Evolutionary conservation across 2,113 vertebrate genomes (phyloP), one percentile per base, ranked within the genome.

Genomic region (Narcine bancroftii): DNA sequence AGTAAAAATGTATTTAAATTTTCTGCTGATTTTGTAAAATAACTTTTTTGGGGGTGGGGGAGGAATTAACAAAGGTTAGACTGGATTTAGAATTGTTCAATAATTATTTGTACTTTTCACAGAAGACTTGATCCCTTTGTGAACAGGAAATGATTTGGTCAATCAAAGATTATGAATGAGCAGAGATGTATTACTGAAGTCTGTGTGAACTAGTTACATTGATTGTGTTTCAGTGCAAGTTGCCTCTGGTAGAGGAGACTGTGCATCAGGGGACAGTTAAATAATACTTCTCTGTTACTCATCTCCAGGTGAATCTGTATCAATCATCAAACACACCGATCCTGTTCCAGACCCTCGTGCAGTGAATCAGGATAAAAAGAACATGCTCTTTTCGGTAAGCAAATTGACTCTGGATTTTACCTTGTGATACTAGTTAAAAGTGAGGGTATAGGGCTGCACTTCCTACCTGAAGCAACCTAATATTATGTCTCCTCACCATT

Each of bases 311-410:
- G 99, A 99, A 94, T 99, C 99, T 45, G 96, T 99, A 29, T 99
- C 99, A 11, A 97, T 99, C 93, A 99, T 99, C 94, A 99, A 99
- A 94, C 99, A 99, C 95, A 99, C 98, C 0, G 99, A 99, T 94
- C 99, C 99, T 0, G 99, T 99, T 60, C 99, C 99, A 42, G 99
- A 99, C 95, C 99, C 98, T 26, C 98, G 99, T 36, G 99, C 99
- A 63, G 99, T 99, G 92, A 99, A 99, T 94, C 99, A 99, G 93
- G 99, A 99, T 95, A 99, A 99, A 94, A 99, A 99, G 96, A 99
- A 99, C 94, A 99, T 99, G 99, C 97, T 99, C 47, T 99, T 99
- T 94, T 99, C 98, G 94, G 99, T 99, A 94, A 98, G 98, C 97
- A 91, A 21, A 0, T 79, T 92, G 21, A 19, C 45, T 15, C 39